phyloP scores from a whole-genome alignment of 2,113 vertebrate genomes.

The Haliaeetus leucogaster region DNA sequence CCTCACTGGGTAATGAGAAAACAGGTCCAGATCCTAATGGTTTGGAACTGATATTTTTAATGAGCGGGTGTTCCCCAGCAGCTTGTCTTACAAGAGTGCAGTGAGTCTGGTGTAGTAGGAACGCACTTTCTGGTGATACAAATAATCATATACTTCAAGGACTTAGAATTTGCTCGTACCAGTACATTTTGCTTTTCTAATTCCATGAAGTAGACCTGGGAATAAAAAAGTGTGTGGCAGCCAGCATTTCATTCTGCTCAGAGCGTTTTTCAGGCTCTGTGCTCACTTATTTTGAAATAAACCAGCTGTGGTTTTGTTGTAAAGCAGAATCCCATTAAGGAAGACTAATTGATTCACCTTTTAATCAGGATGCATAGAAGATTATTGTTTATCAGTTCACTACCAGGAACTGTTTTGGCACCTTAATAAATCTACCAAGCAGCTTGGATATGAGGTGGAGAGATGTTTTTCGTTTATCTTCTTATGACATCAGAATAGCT shows the following conservation, averaged over 20 bases:
- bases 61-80: background rate
- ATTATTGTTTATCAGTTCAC: slow-evolving; percentile 13
- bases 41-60: background rate
- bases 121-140: background rate
- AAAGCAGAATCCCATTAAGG: slow-evolving; percentile 4
- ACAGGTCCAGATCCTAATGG: background rate
- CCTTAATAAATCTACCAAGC: background rate
- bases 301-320: background rate
- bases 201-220: background rate
- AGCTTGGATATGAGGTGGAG: background rate
- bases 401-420: background rate
- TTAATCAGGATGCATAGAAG: background rate
- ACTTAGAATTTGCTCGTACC: background rate
- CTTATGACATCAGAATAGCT: background rate
- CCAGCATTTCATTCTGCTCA: background rate
- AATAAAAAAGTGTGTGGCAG: background rate
- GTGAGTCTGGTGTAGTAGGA: background rate
- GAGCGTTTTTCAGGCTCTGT: background rate
- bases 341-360: slow-evolving; percentile 46
- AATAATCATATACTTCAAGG: background rate
- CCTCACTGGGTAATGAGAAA: background rate
- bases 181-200: background rate
- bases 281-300: background rate
- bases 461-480: background rate
- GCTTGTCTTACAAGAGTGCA: background rate